Conservation (phyloP, 1,140 invertebrate genomes). For the Periplaneta americana region DNA sequence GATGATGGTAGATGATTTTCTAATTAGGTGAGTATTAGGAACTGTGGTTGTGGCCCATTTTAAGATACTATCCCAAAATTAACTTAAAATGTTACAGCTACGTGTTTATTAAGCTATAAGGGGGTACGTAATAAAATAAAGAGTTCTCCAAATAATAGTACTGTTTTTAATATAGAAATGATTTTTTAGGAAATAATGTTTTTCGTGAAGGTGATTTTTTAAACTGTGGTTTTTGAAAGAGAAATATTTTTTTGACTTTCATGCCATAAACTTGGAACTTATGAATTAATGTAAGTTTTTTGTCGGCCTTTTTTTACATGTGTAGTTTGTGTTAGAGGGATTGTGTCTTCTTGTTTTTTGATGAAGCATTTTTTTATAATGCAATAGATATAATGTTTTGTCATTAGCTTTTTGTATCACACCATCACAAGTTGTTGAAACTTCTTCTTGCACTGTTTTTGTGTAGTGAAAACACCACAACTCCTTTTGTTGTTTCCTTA, state of each 20-base stretch:
- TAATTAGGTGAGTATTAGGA: background rate
- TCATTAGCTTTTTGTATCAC: background rate
- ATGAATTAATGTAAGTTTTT: constrained; percentile 22
- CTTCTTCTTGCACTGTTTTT: constrained; percentile 9
- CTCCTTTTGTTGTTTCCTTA: background rate
- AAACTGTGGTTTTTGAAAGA: constrained; percentile 16
- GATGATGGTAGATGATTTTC: background rate
- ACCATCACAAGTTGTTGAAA: constrained; percentile 4
- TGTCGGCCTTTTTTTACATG: background rate
- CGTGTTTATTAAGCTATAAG: too few relatives aligned
- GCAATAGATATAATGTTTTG: too few relatives aligned
- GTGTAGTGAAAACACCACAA: background rate
- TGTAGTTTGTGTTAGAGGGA: background rate
- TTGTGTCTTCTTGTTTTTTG: too few relatives aligned
- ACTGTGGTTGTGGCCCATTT: background rate
- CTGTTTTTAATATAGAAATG: background rate
- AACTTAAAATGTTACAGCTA: too few relatives aligned
- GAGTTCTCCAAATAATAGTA: background rate
- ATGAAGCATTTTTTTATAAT: background rate
- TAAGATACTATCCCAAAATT: background rate
- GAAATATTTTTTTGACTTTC: constrained; percentile 22
- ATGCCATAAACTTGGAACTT: constrained; percentile 20
- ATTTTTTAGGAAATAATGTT: background rate
- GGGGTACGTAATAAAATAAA: background rate
- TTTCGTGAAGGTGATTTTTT: constrained; percentile 1